Conservation (phyloP, 1,140 invertebrate genomes). For the Procambarus clarkii region DNA sequence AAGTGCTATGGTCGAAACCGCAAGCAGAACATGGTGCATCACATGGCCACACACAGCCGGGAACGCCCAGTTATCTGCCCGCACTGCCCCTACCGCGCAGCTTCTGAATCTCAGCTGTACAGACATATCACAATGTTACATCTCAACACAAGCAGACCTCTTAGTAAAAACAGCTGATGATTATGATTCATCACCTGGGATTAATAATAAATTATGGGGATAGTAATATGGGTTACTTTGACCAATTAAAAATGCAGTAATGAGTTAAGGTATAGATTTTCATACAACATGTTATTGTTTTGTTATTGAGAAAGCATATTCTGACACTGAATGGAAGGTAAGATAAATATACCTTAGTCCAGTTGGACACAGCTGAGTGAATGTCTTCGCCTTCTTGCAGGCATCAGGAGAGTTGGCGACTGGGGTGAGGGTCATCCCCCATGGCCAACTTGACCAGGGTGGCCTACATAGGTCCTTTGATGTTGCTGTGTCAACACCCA, state of each 20-base stretch:
- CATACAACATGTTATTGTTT: too few species aligned
- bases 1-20: slow-evolving; percentile 72
- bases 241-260: not conserved
- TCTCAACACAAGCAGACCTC: slow-evolving; percentile 44
- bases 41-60: slow-evolving; percentile 72
- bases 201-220: not conserved
- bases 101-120: slow-evolving; percentile 65
- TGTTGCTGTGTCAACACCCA: slow-evolving; percentile 55
- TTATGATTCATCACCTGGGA: not conserved
- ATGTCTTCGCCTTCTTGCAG: slow-evolving; percentile 69
- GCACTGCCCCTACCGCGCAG: slow-evolving; percentile 69
- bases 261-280: not conserved
- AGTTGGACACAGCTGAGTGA: slow-evolving; percentile 64
- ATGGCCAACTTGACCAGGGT: slow-evolving; percentile 56
- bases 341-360: slow-evolving; percentile 39
- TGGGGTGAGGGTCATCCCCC: slow-evolving; percentile 52
- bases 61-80: slow-evolving; percentile 65
- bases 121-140: slow-evolving; percentile 71
- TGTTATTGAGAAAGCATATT: not conserved
- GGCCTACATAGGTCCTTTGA: slow-evolving; percentile 62
- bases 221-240: not conserved
- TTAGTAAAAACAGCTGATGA: slow-evolving; percentile 25
- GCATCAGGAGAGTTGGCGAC: slow-evolving; percentile 65
- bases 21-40: slow-evolving; percentile 71
- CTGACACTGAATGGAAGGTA: slow-evolving; percentile 37